phyloP scores from a whole-genome alignment of 2,888 invertebrate genomes.

The Drosophila ezoana region DNA sequence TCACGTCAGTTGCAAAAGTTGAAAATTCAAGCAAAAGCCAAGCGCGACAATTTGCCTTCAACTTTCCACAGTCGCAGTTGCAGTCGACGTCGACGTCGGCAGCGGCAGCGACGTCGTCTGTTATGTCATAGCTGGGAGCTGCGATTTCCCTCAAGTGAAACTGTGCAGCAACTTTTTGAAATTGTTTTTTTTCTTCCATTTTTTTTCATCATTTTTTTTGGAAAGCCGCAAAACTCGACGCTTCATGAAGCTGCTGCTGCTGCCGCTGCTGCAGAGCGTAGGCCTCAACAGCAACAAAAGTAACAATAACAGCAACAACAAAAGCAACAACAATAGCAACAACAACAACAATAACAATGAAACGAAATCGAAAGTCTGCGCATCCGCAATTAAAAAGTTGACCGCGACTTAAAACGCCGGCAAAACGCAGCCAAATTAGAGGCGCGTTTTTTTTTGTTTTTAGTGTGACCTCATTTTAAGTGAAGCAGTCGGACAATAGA shows the following conservation, averaged over 20 bases:
- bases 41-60: slow-evolving; percentile 73
- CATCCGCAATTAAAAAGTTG: slow-evolving; percentile 75
- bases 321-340: slow-evolving; percentile 11
- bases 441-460: slow-evolving; percentile 20
- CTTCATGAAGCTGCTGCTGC: slow-evolving; percentile 41
- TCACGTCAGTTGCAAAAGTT: slow-evolving; percentile 73
- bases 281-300: slow-evolving; percentile 32
- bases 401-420: slow-evolving; percentile 56
- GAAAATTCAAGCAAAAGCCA: slow-evolving; percentile 25
- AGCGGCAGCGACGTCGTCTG: slow-evolving; percentile 42
- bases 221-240: slow-evolving; percentile 66
- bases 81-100: slow-evolving; percentile 16
- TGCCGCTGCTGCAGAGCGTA: slow-evolving; percentile 29
- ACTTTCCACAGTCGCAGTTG: slow-evolving; percentile 66
- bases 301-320: slow-evolving; percentile 20
- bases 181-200: slow-evolving; percentile 6
- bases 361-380: slow-evolving; percentile 78
- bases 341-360: slow-evolving; percentile 29
- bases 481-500: slow-evolving; percentile 29
- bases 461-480: slow-evolving; percentile 44
- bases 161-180: slow-evolving; percentile 63
- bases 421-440: slow-evolving; percentile 59
- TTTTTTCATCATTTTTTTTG: slow-evolving; percentile 44
- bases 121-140: slow-evolving; percentile 73
- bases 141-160: slow-evolving; percentile 79